phyloP scores from a whole-genome alignment of 2,888 invertebrate species.

The Campopleginae sp. region DNA sequence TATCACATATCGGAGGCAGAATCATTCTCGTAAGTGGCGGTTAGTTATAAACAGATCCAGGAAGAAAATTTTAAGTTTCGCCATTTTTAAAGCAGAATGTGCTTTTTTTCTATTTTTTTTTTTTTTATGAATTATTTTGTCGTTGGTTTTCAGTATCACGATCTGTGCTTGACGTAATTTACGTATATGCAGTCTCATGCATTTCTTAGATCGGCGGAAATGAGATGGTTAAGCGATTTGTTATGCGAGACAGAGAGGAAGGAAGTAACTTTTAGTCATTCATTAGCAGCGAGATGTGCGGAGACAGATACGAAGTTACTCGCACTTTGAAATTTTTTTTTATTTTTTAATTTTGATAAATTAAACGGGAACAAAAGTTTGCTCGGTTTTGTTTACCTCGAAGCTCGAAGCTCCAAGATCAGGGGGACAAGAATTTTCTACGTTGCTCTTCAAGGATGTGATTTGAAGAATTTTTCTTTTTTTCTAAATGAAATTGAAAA shows the following conservation, averaged over 20 bases:
- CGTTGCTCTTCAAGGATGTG: constrained; percentile 16
- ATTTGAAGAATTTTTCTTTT: background rate
- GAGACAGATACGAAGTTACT: constrained; percentile 56
- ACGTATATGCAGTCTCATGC: constrained; percentile 45
- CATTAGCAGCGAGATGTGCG: constrained; percentile 61
- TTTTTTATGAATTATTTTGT: background rate
- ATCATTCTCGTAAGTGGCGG: constrained; percentile 40
- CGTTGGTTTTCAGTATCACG: constrained; percentile 41
- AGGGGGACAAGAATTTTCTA: background rate
- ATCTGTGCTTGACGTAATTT: constrained; percentile 45
- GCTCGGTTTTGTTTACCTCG: background rate
- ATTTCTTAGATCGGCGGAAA: constrained; percentile 33
- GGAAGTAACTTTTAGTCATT: constrained; percentile 47
- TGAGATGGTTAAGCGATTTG: constrained; percentile 55
- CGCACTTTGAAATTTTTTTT: constrained; percentile 3
- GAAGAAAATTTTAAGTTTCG: background rate
- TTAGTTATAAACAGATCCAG: constrained; percentile 26
- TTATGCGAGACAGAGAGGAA: constrained; percentile 54
- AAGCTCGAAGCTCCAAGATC: background rate
- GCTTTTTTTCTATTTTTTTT: background rate
- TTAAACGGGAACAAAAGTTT: constrained; percentile 14
- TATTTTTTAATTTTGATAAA: background rate
- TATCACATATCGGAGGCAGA: constrained; percentile 46
- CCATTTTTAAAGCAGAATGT: constrained; percentile 6
- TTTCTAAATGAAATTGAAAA: background rate